Evolutionary conservation across 1,140 invertebrate genomes (phyloP).

Genomic region (Lordiphosa clarofinis): DNA sequence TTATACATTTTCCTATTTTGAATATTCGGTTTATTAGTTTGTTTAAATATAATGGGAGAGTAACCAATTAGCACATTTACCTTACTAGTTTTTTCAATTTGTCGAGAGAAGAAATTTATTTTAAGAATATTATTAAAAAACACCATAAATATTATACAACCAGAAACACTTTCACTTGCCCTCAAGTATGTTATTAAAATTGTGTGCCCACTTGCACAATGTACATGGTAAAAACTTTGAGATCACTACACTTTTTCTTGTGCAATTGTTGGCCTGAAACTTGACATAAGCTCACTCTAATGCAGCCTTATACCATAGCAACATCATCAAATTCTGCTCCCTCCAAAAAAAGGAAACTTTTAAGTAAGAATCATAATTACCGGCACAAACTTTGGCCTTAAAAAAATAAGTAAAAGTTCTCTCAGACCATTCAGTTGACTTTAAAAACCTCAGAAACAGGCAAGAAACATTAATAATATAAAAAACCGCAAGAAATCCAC

Average conservation of each 20-base stretch:
- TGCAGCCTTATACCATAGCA: conserved; percentile 10
- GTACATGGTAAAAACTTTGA: background rate
- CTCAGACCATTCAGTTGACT: conserved; percentile 23
- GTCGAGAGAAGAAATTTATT: no score
- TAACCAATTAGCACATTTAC: no score
- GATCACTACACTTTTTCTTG: conserved; percentile 1
- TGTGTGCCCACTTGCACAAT: no score
- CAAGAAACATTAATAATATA: conserved; percentile 45
- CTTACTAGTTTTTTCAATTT: no score
- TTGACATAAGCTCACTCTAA: conserved; percentile 11
- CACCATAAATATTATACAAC: no score
- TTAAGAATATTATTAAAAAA: no score
- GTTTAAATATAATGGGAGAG: no score
- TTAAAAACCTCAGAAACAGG: conserved; percentile 31
- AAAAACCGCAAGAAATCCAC: conserved; percentile 38
- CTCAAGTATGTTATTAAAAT: no score
- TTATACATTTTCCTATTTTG: no score
- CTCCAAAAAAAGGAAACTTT: conserved; percentile 31
- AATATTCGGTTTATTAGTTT: no score
- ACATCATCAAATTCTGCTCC: conserved; percentile 55
- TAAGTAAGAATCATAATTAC: conserved; percentile 64
- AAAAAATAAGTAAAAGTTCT: conserved; percentile 30
- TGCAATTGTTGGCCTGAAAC: conserved; percentile 9
- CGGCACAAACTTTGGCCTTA: conserved; percentile 45
- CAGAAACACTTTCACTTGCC: no score